Base-by-base conservation (phyloP, 1,140 invertebrate genomes). In the Probaryconus sp. region DNA sequence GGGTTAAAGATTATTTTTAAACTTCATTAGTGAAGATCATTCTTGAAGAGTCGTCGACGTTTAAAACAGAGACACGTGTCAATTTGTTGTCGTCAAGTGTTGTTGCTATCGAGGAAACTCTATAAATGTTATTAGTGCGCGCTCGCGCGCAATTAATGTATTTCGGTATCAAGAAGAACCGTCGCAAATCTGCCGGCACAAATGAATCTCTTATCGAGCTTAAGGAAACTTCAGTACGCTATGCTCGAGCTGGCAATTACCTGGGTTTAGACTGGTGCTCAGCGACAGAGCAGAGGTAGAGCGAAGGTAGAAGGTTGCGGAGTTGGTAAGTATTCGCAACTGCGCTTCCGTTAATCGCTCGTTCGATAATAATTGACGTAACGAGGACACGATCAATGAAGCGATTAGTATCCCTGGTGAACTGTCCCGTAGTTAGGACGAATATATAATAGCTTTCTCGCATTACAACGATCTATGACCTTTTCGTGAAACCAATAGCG, bases 291-390 rank as follows among this genome's bases (percentile, higher is more conserved):
- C n/a, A n/a, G n/a, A n/a, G n/a, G n/a, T n/a, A n/a, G n/a, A n/a
- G n/a, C n/a, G n/a, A n/a, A n/a, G n/a, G n/a, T n/a, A n/a, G n/a
- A n/a, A n/a, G n/a, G n/a, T n/a, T n/a, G n/a, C n/a, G n/a, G n/a
- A n/a, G 40, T 33, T 67, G 40, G 45, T 33, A n/a, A n/a, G 70
- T 51, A 63, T 68, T 64, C 63, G 63, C 56, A 63, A 67, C 56
- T 65, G 42, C 56, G 63, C 61, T 67, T 74, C 50, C 64, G 56
- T 56, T 68, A 63, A 74, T 74, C 64, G 64, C 42, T 14, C 51
- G 71, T 58, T 69, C 64, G 64, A 68, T 69, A 69, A 75, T 75
- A 64, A 75, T 64, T 75, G 64, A 75, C 71, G 71, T 75, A 75
- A 75, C 71, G 71, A 64, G 58, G 64, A 68, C 64, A 50, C 64